phyloP scores from a whole-genome alignment of 2,113 vertebrate genomes.

The Heptranchias perlo region DNA sequence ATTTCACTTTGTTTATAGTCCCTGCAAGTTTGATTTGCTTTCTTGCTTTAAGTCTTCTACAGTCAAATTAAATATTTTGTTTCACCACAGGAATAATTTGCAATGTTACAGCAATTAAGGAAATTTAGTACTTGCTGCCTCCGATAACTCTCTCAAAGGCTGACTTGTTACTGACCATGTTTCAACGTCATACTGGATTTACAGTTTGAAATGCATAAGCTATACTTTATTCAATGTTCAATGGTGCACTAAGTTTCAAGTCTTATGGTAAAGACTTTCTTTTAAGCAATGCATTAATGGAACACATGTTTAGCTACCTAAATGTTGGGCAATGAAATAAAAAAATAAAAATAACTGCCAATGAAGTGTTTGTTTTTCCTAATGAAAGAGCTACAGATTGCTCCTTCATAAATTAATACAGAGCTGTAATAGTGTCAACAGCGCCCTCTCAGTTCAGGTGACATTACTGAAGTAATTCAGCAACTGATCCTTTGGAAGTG shows the following conservation, averaged over 20 bases:
- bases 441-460: neutral
- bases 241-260: neutral
- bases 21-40: neutral
- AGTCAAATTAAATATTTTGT: conserved; percentile 2
- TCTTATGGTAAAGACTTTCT: neutral
- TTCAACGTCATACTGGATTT: neutral
- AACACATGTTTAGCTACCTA: neutral
- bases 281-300: neutral
- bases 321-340: neutral
- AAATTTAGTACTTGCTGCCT: conserved; percentile 18
- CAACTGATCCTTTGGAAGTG: neutral
- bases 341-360: no score
- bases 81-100: conserved; percentile 17
- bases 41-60: neutral
- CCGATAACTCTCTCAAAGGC: conserved; percentile 14
- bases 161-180: neutral
- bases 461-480: neutral
- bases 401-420: neutral
- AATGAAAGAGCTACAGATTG: neutral
- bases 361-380: neutral
- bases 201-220: conserved; percentile 1
- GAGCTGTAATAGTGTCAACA: neutral
- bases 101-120: neutral
- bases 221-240: neutral
- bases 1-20: neutral